Conservation (phyloP, 2,797 vertebrate species). For the Calcarius lapponicus region DNA sequence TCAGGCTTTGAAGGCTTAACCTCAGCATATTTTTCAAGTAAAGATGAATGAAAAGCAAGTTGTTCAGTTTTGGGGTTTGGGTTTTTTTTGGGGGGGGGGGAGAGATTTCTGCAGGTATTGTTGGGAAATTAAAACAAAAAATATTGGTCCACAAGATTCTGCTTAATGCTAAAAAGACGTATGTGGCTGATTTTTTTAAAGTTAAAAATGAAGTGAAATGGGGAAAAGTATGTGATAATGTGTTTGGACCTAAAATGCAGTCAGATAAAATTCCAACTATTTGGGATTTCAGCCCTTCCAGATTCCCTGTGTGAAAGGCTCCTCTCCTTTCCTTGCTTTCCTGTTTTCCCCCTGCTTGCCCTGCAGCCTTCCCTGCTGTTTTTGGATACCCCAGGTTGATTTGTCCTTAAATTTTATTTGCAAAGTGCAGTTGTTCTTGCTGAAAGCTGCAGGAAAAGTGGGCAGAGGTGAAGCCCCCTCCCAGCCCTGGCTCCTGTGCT, state of each 20-base stretch:
- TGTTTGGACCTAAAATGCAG: not conserved
- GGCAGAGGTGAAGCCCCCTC: not conserved
- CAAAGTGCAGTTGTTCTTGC: not conserved
- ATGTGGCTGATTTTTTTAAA: not conserved
- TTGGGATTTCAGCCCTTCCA: not conserved
- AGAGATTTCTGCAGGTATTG: not conserved
- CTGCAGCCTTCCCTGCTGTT: not conserved
- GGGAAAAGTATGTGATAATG: not conserved
- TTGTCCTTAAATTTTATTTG: not conserved
- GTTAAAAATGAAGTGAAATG: not conserved
- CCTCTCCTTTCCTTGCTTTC: not conserved
- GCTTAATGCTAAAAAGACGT: not conserved
- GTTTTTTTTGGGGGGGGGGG: not conserved
- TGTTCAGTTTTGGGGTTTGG: not conserved
- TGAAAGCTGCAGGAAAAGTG: not conserved
- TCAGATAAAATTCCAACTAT: not conserved
- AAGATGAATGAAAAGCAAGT: not conserved
- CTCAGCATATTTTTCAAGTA: not conserved
- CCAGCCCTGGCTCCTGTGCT: not conserved
- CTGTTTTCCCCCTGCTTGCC: not conserved
- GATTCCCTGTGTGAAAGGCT: not conserved
- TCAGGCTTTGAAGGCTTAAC: not conserved
- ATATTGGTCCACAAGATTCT: not conserved
- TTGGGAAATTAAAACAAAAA: not conserved
- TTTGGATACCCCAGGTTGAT: not conserved